Evolutionary conservation across 2,888 invertebrate genomes (phyloP).

Genomic region (Cheilosia grossa): DNA sequence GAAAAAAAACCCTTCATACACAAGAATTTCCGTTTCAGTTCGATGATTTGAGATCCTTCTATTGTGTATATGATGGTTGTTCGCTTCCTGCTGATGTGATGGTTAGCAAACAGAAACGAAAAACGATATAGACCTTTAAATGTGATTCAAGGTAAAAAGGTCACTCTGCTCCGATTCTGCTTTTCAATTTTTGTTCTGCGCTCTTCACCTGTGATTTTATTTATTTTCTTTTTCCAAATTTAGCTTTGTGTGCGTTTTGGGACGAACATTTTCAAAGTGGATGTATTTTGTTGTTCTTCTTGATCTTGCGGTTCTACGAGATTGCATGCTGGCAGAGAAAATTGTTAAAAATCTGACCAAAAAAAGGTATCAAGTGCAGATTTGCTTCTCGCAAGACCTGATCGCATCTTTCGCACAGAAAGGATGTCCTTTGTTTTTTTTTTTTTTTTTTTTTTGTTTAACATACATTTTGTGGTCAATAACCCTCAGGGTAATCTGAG

Average conservation of each 20-base stretch:
- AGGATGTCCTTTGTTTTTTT: slow-evolving; percentile 52
- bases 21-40: slow-evolving; percentile 24
- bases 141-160: slow-evolving; percentile 39
- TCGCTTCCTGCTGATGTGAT: not conserved
- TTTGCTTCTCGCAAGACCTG: slow-evolving; percentile 16
- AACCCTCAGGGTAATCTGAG: slow-evolving; percentile 51
- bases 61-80: slow-evolving; percentile 6
- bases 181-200: not conserved
- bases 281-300: slow-evolving; percentile 14
- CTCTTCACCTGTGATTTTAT: slow-evolving; percentile 3
- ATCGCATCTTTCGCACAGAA: slow-evolving; percentile 27
- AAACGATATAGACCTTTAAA: slow-evolving; percentile 33
- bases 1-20: slow-evolving; percentile 18
- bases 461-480: slow-evolving; percentile 50
- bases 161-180: slow-evolving; percentile 25
- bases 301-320: slow-evolving; percentile 23
- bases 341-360: slow-evolving; percentile 10
- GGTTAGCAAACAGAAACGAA: not conserved
- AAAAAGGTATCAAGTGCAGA: slow-evolving; percentile 19
- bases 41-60: slow-evolving; percentile 14
- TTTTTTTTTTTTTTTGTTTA: not conserved
- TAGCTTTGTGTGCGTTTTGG: slow-evolving; percentile 19
- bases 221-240: not conserved
- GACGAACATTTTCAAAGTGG: slow-evolving; percentile 17
- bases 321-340: slow-evolving; percentile 39